Conservation (phyloP, 2,888 invertebrate species). For the Tanytarsus gracilentus region DNA sequence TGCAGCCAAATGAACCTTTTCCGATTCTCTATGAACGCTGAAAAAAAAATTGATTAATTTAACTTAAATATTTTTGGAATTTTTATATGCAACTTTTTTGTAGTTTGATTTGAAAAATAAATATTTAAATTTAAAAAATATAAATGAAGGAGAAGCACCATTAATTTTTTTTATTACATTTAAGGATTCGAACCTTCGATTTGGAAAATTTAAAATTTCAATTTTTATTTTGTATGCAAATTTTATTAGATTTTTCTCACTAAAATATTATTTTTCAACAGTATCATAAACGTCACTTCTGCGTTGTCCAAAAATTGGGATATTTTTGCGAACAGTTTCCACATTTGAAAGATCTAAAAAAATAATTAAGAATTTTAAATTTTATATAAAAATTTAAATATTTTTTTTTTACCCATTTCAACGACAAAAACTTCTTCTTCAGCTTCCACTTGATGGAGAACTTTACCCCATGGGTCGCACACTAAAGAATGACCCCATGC, state of each 20-base stretch:
- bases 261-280: no score
- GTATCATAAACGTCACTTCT: constrained; percentile 63
- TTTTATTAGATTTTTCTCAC: no score
- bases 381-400: not conserved
- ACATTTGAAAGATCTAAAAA: constrained; percentile 61
- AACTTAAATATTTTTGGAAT: no score
- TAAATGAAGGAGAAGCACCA: no score
- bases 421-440: constrained; percentile 60
- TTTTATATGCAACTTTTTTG: no score
- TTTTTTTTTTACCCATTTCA: constrained; percentile 56
- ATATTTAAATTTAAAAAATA: no score
- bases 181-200: no score
- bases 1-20: constrained; percentile 70
- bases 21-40: constrained; percentile 49
- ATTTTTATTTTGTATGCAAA: no score
- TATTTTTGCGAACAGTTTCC: constrained; percentile 70
- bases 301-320: constrained; percentile 68
- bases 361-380: constrained; percentile 7
- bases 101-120: no score
- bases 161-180: no score
- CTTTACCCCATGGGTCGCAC: constrained; percentile 69
- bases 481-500: constrained; percentile 84
- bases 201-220: no score
- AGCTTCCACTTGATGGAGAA: constrained; percentile 59
- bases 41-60: no score